Base-by-base conservation (phyloP, 2,888 invertebrate species). In the Himalopsyche tibetana region DNA sequence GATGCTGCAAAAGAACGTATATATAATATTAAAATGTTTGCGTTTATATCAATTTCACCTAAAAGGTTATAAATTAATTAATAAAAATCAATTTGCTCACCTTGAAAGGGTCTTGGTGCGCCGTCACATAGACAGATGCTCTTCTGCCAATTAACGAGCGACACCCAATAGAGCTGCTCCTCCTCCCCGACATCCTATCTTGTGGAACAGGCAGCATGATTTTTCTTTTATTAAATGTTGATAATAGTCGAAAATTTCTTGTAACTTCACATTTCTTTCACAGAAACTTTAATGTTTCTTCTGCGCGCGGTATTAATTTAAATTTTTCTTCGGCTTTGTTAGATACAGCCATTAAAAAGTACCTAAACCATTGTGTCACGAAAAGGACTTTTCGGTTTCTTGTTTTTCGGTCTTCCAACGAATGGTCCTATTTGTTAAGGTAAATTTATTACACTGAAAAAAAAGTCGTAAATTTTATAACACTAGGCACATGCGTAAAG, bases 141-240 rank as follows among this genome's bases (percentile, higher is more conserved):
- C 95, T 92, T 74, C 95, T 94, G 3, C 95, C 95, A 45, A 95
- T 94, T 88, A 95, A 93, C 17, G 95, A 94, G 88, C 95, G 93
- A 90, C 95, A 95, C 87, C 95, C 95, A 88, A 95, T 95, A 88
- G 95, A 95, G 90, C 95, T 95, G 91, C 95, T 95, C 87, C 95
- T 93, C 82, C 95, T 93, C 56, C 95, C 94, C 80, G 95, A 94
- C 93, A 94, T 90, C 89, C 94, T 92, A 90, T 94, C 93, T 90
- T 93, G 93, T 40, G 93, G 93, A 86, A 94, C 92, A 83, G 94
- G 93, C 91, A 94, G 90, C 94, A 94, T 93, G 88, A 42, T 83
- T 56, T 55, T 45, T 5, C 11, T 69, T 82, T 36, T 82, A 82
- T 80, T 79, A 79, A 40, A 79, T 19, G 28, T 42, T 45, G 42